These are phyloP conservation scores for Zootermopsis nevadensis DNA, from an alignment of 2,888 invertebrate genomes.

Conservation along the genomic window DNA sequence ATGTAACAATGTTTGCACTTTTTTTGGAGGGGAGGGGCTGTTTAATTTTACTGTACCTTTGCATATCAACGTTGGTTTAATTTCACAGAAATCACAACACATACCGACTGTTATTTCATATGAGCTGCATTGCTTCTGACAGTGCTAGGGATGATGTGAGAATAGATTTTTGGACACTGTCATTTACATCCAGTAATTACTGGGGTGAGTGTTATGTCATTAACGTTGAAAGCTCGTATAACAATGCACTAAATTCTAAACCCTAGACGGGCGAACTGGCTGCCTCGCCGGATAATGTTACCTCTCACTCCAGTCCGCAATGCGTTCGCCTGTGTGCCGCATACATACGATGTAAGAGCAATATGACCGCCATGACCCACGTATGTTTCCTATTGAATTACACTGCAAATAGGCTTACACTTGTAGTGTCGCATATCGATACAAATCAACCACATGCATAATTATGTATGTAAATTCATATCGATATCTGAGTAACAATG, in stretches of 20 bases:
- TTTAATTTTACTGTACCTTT: no score
- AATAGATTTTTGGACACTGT: constrained; percentile 16
- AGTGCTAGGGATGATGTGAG: not conserved
- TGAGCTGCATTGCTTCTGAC: not conserved
- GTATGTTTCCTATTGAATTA: not conserved
- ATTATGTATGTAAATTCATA: not conserved
- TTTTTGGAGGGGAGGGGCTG: no score
- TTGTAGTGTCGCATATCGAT: not conserved
- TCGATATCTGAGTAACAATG: not conserved
- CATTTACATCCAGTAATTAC: constrained; percentile 25
- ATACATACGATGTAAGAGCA: not conserved
- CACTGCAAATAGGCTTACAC: not conserved
- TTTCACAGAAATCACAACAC: no score
- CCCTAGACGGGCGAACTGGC: not conserved
- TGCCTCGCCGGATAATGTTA: not conserved
- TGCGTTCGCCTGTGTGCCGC: no score
- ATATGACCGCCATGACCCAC: not conserved
- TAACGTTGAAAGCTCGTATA: not conserved
- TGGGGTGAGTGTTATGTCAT: constrained; percentile 23
- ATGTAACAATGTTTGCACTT: no score
- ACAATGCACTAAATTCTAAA: constrained; percentile 24
- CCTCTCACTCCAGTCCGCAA: not conserved
- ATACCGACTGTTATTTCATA: not conserved
- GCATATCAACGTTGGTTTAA: no score
- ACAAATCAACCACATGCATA: not conserved